Conservation (phyloP, 2,888 invertebrate genomes). For the Pachycephus smyrnensis region DNA sequence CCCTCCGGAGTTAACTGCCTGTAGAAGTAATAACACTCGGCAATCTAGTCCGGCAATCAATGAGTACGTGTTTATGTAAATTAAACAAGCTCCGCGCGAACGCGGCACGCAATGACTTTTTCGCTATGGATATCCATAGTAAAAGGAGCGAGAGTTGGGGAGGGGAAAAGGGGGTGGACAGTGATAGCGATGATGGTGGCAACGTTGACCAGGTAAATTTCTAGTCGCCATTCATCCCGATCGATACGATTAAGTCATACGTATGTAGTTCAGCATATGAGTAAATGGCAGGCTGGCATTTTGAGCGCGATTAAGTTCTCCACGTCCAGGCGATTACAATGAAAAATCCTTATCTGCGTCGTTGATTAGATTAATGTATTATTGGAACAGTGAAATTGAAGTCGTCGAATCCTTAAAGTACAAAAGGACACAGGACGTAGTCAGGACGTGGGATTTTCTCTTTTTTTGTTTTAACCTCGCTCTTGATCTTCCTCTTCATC, state of each 20-base stretch:
- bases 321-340: not conserved
- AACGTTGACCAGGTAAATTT: not conserved
- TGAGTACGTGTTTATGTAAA: conserved; percentile 64
- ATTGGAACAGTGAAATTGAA: not conserved
- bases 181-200: not conserved
- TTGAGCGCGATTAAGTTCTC: not conserved
- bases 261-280: not conserved
- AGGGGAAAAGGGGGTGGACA: not conserved
- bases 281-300: not conserved
- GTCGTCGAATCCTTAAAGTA: conserved; percentile 25
- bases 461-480: not conserved
- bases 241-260: not conserved
- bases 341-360: not conserved
- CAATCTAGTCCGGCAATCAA: conserved; percentile 60
- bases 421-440: conserved; percentile 1
- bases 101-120: conserved; percentile 48
- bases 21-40: conserved; percentile 53
- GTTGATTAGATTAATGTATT: not conserved
- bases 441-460: conserved; percentile 19
- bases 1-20: conserved; percentile 43
- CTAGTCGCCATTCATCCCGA: not conserved
- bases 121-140: not conserved
- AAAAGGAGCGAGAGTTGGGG: not conserved
- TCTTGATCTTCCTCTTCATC: conserved; percentile 10
- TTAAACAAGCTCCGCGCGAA: conserved; percentile 55